phyloP scores from a whole-genome alignment of 2,797 vertebrate genomes.

The Luscinia megarhynchos region DNA sequence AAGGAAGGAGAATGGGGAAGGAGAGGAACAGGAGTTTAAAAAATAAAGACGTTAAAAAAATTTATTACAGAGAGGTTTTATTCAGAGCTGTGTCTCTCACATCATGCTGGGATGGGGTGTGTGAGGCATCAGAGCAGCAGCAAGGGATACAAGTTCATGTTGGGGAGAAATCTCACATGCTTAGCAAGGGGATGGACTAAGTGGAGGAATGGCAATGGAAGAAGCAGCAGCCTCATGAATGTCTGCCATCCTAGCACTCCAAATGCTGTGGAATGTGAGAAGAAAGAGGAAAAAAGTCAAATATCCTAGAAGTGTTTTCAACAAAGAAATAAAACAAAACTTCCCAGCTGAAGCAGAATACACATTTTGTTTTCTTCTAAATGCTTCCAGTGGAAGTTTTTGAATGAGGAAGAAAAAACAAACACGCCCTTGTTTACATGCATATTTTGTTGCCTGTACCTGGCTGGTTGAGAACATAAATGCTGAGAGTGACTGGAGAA shows the following conservation, averaged over 20 bases:
- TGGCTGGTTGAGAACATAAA: neutral
- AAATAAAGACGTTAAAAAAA: fast-evolving
- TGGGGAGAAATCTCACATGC: neutral
- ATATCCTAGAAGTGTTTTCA: neutral
- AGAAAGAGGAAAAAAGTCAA: neutral
- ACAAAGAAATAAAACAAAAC: neutral
- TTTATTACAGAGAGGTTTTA: fast-evolving
- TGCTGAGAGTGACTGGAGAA: fast-evolving
- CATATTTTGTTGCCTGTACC: neutral
- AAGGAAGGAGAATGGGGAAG: neutral
- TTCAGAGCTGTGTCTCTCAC: neutral
- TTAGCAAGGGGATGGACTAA: neutral
- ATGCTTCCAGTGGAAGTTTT: neutral
- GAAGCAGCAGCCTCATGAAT: neutral
- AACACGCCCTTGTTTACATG: neutral
- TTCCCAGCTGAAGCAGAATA: neutral
- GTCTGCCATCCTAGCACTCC: neutral
- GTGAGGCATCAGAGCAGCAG: neutral
- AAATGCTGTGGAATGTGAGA: neutral
- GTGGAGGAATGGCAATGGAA: neutral
- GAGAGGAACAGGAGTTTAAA: neutral
- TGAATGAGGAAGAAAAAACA: neutral
- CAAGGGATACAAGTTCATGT: fast-evolving
- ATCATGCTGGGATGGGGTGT: fast-evolving
- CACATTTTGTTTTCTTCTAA: neutral